A percentile compares a stretch with the other conserved stretches of the same genome.
These are phyloP conservation scores for Bruchidius siliquastri DNA, from an alignment of 2,888 invertebrate species.

Conservation along the genomic window DNA sequence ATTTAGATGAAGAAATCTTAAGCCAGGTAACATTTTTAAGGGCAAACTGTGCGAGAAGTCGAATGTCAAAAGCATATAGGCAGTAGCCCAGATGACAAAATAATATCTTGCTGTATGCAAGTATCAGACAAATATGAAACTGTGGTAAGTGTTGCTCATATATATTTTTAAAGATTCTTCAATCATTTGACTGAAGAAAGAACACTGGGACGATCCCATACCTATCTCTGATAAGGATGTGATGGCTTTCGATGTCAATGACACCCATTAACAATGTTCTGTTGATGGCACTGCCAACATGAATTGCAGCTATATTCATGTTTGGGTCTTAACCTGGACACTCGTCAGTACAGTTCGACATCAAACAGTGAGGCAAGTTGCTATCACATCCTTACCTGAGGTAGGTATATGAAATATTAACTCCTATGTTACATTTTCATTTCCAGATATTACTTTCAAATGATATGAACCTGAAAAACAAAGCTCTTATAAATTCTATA, in stretches of 20 bases:
- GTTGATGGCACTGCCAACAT: too few species aligned
- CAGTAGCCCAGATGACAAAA: constrained; percentile 56
- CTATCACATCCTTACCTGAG: too few species aligned
- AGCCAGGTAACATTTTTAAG: constrained; percentile 33
- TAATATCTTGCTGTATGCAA: constrained; percentile 56
- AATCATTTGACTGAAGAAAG: not conserved
- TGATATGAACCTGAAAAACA: constrained; percentile 57
- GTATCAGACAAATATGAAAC: constrained; percentile 50
- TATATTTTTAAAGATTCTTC: not conserved
- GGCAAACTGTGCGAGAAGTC: constrained; percentile 55
- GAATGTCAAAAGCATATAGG: constrained; percentile 54
- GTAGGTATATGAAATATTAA: too few species aligned
- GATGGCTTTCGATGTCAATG: too few species aligned
- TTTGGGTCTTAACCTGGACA: too few species aligned
- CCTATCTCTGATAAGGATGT: too few species aligned
- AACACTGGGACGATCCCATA: too few species aligned
- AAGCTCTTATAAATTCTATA: constrained; percentile 52
- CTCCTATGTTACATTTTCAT: constrained; percentile 5
- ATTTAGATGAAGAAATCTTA: not conserved
- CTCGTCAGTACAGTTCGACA: too few species aligned
- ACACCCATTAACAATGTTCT: too few species aligned
- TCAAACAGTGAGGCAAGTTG: too few species aligned
- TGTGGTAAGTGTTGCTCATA: constrained; percentile 49
- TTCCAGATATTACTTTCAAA: constrained; percentile 56
- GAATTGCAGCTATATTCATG: too few species aligned